Evolutionary conservation across 2,888 invertebrate species (phyloP).

Genomic region (Pristionchus fissidentatus): DNA sequence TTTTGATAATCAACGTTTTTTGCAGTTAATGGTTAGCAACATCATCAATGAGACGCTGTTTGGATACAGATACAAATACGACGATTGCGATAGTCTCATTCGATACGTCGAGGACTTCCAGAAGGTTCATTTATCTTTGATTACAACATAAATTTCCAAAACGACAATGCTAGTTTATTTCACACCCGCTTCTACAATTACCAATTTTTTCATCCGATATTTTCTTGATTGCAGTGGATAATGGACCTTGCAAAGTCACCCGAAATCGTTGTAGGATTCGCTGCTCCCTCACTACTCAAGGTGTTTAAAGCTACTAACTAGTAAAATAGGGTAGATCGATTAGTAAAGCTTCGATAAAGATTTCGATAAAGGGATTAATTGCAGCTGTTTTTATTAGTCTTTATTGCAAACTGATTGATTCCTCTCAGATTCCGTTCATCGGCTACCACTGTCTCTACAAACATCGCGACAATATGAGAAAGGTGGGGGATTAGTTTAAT

Average conservation of each 20-base stretch:
- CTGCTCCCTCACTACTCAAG: neutral
- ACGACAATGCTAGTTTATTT: too few relatives aligned
- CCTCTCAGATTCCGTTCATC: neutral
- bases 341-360: too few relatives aligned
- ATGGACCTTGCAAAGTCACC: conserved; percentile 5
- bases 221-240: too few relatives aligned
- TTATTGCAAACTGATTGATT: neutral
- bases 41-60: conserved; percentile 45
- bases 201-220: too few relatives aligned
- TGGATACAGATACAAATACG: conserved; percentile 39
- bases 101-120: conserved; percentile 15
- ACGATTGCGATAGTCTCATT: conserved; percentile 28
- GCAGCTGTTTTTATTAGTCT: neutral
- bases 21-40: conserved; percentile 35
- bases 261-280: neutral
- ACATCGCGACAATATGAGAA: conserved; percentile 15
- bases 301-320: too few relatives aligned
- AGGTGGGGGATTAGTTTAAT: neutral
- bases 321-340: too few relatives aligned
- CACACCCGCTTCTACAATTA: neutral
- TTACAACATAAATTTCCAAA: neutral
- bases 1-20: neutral
- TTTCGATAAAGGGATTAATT: too few relatives aligned
- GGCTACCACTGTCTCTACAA: conserved; percentile 37
- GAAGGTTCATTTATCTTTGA: neutral